A percentile compares a stretch with the other conserved stretches of the same genome.
Evolutionary conservation across 2,113 vertebrate genomes (phyloP).

Genomic region (Porphyrio hochstetteri): DNA sequence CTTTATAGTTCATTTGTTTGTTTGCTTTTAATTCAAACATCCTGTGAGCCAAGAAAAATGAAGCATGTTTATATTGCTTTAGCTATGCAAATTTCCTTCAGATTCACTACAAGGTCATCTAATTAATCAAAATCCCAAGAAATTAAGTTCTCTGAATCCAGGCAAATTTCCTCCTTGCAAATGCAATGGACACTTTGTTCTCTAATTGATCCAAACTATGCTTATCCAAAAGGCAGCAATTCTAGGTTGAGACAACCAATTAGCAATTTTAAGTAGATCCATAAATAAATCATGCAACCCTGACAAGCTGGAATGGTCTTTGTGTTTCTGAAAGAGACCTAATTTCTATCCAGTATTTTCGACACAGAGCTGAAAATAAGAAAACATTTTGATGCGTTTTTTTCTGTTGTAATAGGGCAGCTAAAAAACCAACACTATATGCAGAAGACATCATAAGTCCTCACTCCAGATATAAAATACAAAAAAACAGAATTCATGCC

Average conservation of each 20-base stretch:
- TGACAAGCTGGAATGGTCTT: not conserved
- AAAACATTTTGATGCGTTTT: not conserved
- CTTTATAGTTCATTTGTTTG: not conserved
- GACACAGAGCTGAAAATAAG: not conserved
- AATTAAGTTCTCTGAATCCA: not conserved
- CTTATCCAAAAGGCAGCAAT: not conserved
- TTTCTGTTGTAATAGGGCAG: not conserved
- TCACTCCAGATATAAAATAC: not conserved
- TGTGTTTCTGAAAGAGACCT: not conserved
- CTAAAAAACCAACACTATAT: not conserved
- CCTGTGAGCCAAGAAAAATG: not conserved
- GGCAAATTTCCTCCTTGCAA: not conserved
- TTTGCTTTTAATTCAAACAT: not conserved
- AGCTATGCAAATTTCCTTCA: not conserved
- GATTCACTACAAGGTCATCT: not conserved
- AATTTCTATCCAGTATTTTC: not conserved
- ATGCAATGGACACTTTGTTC: not conserved
- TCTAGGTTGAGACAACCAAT: not conserved
- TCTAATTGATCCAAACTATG: not conserved
- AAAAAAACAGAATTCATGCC: not conserved
- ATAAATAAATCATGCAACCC: not conserved
- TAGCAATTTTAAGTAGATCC: not conserved
- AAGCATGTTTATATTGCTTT: not conserved
- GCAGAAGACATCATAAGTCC: rapidly evolving
- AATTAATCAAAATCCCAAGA: not conserved